These are phyloP conservation scores for Cavia porcellus DNA, from an alignment of 2,113 vertebrate genomes.

Conservation along the genomic window DNA sequence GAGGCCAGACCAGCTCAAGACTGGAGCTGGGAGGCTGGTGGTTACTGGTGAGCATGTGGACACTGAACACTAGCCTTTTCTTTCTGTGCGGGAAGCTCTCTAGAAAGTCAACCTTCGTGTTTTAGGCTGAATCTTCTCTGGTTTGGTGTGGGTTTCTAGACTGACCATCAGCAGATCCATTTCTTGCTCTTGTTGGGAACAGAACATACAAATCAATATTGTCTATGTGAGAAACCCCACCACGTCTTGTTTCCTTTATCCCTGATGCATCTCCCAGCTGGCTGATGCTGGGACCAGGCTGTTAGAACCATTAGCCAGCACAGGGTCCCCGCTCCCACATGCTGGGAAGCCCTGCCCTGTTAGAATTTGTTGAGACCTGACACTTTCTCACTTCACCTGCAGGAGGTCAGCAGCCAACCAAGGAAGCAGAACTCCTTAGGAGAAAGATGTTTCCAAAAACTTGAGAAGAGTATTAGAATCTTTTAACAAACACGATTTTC, in stretches of 20 bases:
- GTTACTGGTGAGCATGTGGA: neutral
- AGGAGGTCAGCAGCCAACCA: neutral
- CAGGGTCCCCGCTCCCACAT: neutral
- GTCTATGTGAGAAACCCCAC: neutral
- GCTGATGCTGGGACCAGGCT: neutral
- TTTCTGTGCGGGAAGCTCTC: neutral
- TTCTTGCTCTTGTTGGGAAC: neutral
- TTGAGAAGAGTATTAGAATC: neutral
- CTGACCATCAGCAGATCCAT: neutral
- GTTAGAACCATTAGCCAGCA: neutral
- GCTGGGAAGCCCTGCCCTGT: neutral
- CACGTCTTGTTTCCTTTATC: neutral
- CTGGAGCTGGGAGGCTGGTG: neutral
- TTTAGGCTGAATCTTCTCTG: neutral
- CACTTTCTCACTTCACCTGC: conserved; percentile 27
- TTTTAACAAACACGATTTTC: conserved; percentile 58
- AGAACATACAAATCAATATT: neutral
- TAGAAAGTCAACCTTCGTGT: neutral
- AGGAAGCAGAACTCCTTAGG: conserved; percentile 57
- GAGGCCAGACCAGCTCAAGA: neutral
- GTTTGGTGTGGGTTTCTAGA: neutral
- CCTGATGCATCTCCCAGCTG: neutral
- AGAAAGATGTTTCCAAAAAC: neutral
- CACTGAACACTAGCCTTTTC: neutral
- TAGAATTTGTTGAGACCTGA: conserved; percentile 1